These are phyloP conservation scores for Coluber constrictor DNA, from an alignment of 2,797 vertebrate genomes.

Conservation along the genomic window DNA sequence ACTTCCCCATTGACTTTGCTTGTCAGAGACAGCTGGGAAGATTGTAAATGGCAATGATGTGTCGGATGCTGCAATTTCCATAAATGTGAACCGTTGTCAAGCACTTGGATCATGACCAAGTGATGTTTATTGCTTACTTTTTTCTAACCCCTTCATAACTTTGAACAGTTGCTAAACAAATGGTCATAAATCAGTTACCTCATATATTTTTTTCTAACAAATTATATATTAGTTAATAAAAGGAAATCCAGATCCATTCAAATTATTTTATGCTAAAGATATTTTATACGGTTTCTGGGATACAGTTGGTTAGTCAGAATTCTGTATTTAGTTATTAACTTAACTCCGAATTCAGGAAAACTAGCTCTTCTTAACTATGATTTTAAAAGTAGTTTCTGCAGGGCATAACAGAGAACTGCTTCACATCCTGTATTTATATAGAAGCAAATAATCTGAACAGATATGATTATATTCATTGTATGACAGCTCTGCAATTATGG, in stretches of 20 bases:
- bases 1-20: too few species aligned
- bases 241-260: neutral
- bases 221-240: neutral
- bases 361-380: neutral
- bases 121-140: neutral
- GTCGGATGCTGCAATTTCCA: neutral
- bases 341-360: neutral
- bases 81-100: neutral
- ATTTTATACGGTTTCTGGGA: neutral
- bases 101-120: neutral
- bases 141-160: neutral
- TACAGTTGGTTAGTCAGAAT: neutral
- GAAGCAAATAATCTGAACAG: neutral
- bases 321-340: neutral
- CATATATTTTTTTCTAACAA: neutral
- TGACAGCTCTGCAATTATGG: neutral
- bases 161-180: neutral
- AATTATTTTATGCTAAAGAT: neutral
- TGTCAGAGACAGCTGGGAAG: too few species aligned
- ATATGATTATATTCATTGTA: neutral
- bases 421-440: neutral
- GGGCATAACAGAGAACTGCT: neutral
- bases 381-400: neutral
- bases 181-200: neutral
- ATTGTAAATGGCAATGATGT: neutral